Conservation (phyloP, 2,888 invertebrate genomes). For the Dastarcus helophoroides region DNA sequence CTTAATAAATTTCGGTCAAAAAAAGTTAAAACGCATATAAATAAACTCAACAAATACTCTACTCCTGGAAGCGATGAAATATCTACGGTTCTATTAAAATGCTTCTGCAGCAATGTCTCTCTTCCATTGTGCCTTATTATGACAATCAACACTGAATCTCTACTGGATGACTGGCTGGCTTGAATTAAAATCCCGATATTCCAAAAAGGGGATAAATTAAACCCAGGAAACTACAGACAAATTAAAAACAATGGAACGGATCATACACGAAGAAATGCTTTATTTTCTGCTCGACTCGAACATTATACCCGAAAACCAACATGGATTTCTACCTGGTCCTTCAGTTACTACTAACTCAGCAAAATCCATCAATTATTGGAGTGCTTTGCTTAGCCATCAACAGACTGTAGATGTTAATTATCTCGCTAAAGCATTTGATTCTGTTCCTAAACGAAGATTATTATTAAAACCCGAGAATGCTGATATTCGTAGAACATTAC, state of each 20-base stretch:
- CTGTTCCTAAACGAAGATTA: background rate
- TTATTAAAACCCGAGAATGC: background rate
- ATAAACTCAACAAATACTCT: no score
- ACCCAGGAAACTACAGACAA: constrained; percentile 1
- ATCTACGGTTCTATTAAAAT: no score
- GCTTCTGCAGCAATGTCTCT: no score
- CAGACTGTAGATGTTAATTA: constrained; percentile 1
- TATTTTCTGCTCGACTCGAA: background rate
- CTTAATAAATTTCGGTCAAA: no score
- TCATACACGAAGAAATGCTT: background rate
- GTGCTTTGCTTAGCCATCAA: background rate
- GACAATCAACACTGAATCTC: background rate
- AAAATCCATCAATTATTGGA: constrained; percentile 1
- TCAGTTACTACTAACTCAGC: constrained; percentile 1
- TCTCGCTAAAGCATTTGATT: constrained; percentile 3
- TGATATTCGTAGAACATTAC: background rate
- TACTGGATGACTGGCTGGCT: background rate
- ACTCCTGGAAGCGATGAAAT: no score
- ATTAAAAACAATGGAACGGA: constrained; percentile 1
- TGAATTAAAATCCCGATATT: constrained; percentile 1
- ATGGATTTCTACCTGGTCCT: constrained; percentile 4
- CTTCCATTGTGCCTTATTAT: no score
- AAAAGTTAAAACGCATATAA: no score
- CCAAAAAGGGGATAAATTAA: constrained; percentile 2
- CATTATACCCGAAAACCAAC: constrained; percentile 1